phyloP scores from a whole-genome alignment of 2,888 invertebrate species.

The Encarsia formosa region DNA sequence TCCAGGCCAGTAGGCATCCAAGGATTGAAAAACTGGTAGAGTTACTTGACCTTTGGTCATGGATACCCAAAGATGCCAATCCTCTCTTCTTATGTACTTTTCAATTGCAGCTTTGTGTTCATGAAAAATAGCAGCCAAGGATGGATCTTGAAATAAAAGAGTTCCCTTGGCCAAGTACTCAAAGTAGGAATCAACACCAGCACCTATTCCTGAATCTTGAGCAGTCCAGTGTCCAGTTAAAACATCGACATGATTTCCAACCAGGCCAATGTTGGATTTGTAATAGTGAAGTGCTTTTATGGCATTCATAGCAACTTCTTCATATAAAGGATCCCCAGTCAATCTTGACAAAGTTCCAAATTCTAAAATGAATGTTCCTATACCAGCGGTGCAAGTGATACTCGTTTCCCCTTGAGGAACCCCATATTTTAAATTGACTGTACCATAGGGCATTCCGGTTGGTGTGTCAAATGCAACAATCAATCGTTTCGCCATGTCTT shows the following conservation, averaged over 20 bases:
- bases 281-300: constrained; percentile 82
- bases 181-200: constrained; percentile 95
- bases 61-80: constrained; percentile 99
- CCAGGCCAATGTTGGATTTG: constrained; percentile 79
- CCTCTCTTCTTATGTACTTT: constrained; percentile 84
- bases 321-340: constrained; percentile 91
- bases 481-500: constrained; percentile 87
- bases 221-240: constrained; percentile 95
- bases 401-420: constrained; percentile 94
- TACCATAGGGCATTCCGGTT: constrained; percentile 97
- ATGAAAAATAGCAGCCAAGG: constrained; percentile 86
- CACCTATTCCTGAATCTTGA: constrained; percentile 94
- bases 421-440: constrained; percentile 86
- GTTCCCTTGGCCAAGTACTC: constrained; percentile 98
- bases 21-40: constrained; percentile 94
- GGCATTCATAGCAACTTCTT: constrained; percentile 91
- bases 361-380: constrained; percentile 94
- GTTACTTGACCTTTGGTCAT: constrained; percentile 96
- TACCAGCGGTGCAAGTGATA: constrained; percentile 96
- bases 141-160: constrained; percentile 82
- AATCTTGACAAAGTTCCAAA: constrained; percentile 91
- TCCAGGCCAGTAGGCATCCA: constrained; percentile 99
- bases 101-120: constrained; percentile 74
- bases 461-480: constrained; percentile 86
- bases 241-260: constrained; percentile 97